A percentile compares a stretch with the other conserved stretches of the same genome.
These are phyloP conservation scores for Corythornis cristatus DNA, from an alignment of 2,113 vertebrate genomes.

Conservation along the genomic window DNA sequence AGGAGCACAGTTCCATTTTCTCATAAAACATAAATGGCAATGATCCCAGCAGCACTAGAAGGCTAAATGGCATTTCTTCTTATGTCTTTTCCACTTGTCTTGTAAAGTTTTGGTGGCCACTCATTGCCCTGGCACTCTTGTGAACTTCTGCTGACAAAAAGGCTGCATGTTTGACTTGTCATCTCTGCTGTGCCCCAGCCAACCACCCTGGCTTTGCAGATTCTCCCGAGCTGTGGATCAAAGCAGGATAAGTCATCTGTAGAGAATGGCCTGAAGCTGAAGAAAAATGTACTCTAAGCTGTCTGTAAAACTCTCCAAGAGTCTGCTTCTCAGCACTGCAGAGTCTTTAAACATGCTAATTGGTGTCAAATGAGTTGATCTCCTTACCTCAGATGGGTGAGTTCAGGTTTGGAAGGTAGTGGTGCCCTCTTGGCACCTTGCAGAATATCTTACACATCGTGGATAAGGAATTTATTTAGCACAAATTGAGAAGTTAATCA, in stretches of 20 bases:
- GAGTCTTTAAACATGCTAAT: neutral
- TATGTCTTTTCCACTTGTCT: neutral
- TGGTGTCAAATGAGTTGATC: neutral
- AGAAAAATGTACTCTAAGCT: neutral
- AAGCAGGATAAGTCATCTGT: neutral
- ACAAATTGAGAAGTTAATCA: neutral
- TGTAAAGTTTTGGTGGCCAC: neutral
- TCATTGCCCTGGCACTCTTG: neutral
- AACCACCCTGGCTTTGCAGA: neutral
- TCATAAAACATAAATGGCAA: neutral
- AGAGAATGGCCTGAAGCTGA: neutral
- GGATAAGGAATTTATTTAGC: neutral
- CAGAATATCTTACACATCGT: neutral
- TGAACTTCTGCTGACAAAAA: neutral
- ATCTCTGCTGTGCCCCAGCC: accelerated
- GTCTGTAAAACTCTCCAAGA: neutral
- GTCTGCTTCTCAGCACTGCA: neutral
- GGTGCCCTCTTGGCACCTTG: neutral
- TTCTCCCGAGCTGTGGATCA: neutral
- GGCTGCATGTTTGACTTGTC: neutral
- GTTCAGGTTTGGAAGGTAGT: neutral
- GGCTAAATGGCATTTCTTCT: neutral
- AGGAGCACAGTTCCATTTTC: neutral
- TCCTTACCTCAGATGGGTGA: neutral
- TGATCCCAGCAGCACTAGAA: neutral